A percentile compares a stretch with the other conserved stretches of the same genome.
Conservation (phyloP, 2,888 invertebrate genomes). For the Epinotia nisella region DNA sequence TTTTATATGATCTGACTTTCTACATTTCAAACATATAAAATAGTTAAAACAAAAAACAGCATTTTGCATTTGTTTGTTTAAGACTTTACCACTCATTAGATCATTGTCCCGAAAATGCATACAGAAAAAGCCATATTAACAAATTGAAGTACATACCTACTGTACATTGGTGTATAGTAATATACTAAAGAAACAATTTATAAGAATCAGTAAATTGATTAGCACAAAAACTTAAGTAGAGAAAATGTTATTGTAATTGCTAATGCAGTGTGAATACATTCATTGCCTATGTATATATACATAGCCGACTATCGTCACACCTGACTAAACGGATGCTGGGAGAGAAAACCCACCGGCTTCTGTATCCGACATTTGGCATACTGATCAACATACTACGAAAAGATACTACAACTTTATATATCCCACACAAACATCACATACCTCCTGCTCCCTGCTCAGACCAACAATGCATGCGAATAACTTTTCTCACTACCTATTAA, state of each 20-base stretch:
- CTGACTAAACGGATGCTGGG: conserved; percentile 59
- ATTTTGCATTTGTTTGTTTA: too few species aligned
- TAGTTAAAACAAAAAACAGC: neutral
- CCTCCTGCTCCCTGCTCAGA: conserved; percentile 19
- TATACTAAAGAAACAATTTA: neutral
- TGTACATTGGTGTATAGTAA: neutral
- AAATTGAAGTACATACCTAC: neutral
- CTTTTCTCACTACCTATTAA: conserved; percentile 34
- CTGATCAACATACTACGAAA: conserved; percentile 32
- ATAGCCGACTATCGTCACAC: conserved; percentile 39
- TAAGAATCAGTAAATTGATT: conserved; percentile 3
- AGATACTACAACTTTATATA: neutral
- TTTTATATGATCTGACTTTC: neutral
- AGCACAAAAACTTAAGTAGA: conserved; percentile 7
- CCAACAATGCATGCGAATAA: conserved; percentile 16
- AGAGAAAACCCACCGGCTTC: conserved; percentile 63
- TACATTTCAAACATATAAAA: neutral
- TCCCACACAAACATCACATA: neutral
- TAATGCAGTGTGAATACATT: conserved; percentile 13
- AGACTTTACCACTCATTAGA: too few species aligned
- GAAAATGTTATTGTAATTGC: conserved; percentile 21
- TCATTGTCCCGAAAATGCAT: too few species aligned
- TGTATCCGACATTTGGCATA: conserved; percentile 41
- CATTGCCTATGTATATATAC: conserved; percentile 20
- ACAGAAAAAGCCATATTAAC: too few species aligned